Evolutionary conservation across 1,140 invertebrate species (phyloP).

Genomic region (Harpegnathos saltator): DNA sequence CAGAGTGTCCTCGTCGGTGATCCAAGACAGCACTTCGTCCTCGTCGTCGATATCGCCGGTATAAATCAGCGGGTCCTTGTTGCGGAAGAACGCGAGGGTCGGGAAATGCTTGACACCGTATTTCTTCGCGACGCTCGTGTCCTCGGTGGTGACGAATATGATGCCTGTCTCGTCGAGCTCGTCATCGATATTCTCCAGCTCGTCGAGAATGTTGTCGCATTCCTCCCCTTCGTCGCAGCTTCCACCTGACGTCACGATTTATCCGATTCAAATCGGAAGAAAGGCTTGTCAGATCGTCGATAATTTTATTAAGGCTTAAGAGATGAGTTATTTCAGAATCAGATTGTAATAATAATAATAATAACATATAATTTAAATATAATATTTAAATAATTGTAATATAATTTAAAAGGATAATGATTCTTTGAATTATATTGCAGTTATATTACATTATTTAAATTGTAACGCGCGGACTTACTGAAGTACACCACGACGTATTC

Average conservation of each 20-base stretch:
- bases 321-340: too few species aligned
- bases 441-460: too few species aligned
- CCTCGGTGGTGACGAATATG: slow-evolving; percentile 97
- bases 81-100: slow-evolving; percentile 95
- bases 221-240: slow-evolving; percentile 94
- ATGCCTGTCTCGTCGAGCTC: slow-evolving; percentile 97
- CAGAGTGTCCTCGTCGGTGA: slow-evolving; percentile 96
- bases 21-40: slow-evolving; percentile 95
- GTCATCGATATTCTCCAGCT: slow-evolving; percentile 97
- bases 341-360: too few species aligned
- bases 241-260: slow-evolving; percentile 87
- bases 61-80: slow-evolving; percentile 93
- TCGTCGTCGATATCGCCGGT: slow-evolving; percentile 95
- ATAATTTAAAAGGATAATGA: slow-evolving; percentile 25
- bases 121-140: slow-evolving; percentile 92
- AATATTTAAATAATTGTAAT: not conserved
- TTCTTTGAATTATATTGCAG: too few species aligned
- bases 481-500: slow-evolving; percentile 98
- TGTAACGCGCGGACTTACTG: slow-evolving; percentile 89
- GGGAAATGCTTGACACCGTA: slow-evolving; percentile 94
- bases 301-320: too few species aligned
- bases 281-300: too few species aligned
- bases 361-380: not conserved
- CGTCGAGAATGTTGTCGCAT: slow-evolving; percentile 93
- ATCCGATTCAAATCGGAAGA: not conserved